These are phyloP conservation scores for Podabrus alpinus DNA, from an alignment of 2,888 invertebrate species.

Conservation along the genomic window DNA sequence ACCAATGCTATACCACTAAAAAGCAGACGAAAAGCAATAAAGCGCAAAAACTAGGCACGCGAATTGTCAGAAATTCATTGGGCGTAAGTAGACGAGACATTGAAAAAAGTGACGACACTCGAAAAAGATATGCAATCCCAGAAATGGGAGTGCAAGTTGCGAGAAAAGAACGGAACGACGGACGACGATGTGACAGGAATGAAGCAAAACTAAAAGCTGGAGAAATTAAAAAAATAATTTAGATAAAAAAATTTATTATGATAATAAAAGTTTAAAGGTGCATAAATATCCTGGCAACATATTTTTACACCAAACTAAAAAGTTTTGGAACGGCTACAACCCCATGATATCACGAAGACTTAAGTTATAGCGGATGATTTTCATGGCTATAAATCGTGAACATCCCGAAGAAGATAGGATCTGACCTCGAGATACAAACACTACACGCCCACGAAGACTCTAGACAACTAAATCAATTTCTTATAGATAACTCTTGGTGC, in stretches of 20 bases:
- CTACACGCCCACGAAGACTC: conserved; percentile 54
- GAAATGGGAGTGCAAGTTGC: neutral
- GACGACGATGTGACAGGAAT: neutral
- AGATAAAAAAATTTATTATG: neutral
- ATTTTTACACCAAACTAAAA: conserved; percentile 34
- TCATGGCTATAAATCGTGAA: conserved; percentile 53
- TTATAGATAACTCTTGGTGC: conserved; percentile 41
- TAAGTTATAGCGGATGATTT: conserved; percentile 54
- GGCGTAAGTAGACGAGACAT: neutral
- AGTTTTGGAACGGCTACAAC: conserved; percentile 36
- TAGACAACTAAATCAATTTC: conserved; percentile 57
- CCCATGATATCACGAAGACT: conserved; percentile 43
- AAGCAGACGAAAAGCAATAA: neutral
- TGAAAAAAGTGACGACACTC: neutral
- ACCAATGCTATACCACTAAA: neutral
- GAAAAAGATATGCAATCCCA: neutral
- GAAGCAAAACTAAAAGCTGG: neutral
- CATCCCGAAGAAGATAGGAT: conserved; percentile 48
- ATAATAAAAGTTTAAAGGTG: neutral
- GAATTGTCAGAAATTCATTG: neutral
- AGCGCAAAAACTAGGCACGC: neutral
- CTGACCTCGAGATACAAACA: conserved; percentile 54
- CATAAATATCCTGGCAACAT: conserved; percentile 4
- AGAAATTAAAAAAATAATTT: neutral
- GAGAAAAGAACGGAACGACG: neutral